Base-by-base conservation (phyloP, 2,888 invertebrate genomes). In the Drosophila crucigera region DNA sequence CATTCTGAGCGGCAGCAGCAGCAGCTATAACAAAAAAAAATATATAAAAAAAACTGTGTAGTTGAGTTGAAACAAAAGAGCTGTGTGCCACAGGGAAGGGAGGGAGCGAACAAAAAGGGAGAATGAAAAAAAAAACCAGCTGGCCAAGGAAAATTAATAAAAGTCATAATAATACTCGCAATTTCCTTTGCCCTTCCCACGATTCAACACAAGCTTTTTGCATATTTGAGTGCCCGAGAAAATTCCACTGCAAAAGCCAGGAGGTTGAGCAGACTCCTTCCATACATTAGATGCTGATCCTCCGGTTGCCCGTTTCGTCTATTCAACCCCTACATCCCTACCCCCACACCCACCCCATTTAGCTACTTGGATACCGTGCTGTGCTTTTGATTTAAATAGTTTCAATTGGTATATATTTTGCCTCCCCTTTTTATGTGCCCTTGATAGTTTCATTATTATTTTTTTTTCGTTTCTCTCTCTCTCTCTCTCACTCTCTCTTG, bases 111-210 rank as follows among this genome's bases (percentile, higher is more conserved):
- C 25, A 35, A 30, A 33, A n/a, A 53, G 28, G 9, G 25, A 56
- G 30, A 41, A 47, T 47, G 47, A 7, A 47, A 22, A 47, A 25
- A 30, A 33, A 68, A 66, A 58, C 30, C 62, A 66, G 39, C 66
- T 59, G 61, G 68, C 71, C 71, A 68, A 72, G 82, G 72, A 83
- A 90, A 84, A 88, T 89, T 85, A 89, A 89, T 83, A 89, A 89
- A 84, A 84, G 80, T 84, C 79, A 85, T 90, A 91, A 90, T 90
- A 91, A 90, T 86, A 82, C 89, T 91, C 83, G 86, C 89, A 90
- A 89, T 89, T 91, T 89, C 90, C 91, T 82, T 78, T 76, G 62
- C 73, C 68, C 73, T 64, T 63, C 63, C 78, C 63, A 60, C 73
- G 58, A 72, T 78, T 75, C 73, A 59, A 54, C 79, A 55, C 60